phyloP scores from a whole-genome alignment of 2,113 vertebrate species.

The Eonycteris spelaea region DNA sequence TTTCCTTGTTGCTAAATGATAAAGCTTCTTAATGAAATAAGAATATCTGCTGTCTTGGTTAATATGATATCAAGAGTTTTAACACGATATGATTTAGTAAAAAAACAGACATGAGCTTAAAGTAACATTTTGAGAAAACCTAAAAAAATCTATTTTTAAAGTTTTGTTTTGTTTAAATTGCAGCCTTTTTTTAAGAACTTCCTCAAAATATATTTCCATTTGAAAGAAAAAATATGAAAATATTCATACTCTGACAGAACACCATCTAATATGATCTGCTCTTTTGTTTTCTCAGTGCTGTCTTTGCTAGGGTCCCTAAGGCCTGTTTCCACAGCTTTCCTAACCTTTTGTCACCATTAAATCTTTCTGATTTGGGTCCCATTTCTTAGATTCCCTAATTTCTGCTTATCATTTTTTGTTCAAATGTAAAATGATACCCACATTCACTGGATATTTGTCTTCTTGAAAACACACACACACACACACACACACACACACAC shows the following conservation, averaged over 20 bases:
- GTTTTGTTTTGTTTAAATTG: not conserved
- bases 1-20: not conserved
- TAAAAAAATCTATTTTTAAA: not conserved
- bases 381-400: not conserved
- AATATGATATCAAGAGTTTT: not conserved
- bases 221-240: not conserved
- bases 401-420: slow-evolving; percentile 15
- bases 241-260: not conserved
- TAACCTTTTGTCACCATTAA: not conserved
- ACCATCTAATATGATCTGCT: not conserved
- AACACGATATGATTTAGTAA: slow-evolving; percentile 10
- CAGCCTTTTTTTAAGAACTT: not conserved
- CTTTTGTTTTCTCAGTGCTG: not conserved
- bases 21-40: not conserved
- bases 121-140: not conserved
- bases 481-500: too few relatives aligned
- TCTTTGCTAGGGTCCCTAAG: not conserved
- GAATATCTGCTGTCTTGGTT: not conserved
- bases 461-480: too few relatives aligned
- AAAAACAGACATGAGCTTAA: not conserved
- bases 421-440: not conserved
- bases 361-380: not conserved
- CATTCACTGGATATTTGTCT: not conserved
- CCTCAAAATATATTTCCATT: not conserved
- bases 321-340: not conserved